phyloP scores from a whole-genome alignment of 2,113 vertebrate species.

The Origma solitaria region DNA sequence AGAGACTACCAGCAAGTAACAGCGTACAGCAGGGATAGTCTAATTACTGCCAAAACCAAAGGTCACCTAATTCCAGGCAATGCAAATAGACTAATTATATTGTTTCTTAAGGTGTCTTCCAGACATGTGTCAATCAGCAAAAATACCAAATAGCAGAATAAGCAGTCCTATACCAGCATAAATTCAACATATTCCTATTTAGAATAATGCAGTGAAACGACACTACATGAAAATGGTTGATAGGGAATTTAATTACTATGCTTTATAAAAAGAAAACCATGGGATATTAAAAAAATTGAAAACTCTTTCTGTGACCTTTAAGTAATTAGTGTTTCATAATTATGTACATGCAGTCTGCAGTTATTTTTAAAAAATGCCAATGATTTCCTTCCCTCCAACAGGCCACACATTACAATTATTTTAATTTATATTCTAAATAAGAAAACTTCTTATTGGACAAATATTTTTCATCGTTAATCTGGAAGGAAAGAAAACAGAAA shows the following conservation, averaged over 20 bases:
- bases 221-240: not conserved
- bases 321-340: constrained; percentile 36
- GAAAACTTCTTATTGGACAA: not conserved
- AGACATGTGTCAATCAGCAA: constrained; percentile 76
- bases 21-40: constrained; percentile 56
- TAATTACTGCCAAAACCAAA: constrained; percentile 89
- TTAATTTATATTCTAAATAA: not conserved
- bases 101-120: constrained; percentile 64
- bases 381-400: not conserved
- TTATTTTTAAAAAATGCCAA: not conserved
- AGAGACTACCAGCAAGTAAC: constrained; percentile 57
- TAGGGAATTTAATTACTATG: constrained; percentile 20
- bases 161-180: not conserved
- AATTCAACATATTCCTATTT: not conserved
- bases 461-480: not conserved
- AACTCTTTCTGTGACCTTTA: constrained; percentile 29
- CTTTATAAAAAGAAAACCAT: not conserved
- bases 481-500: not conserved
- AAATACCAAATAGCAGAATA: constrained; percentile 44
- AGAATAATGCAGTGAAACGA: not conserved
- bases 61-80: constrained; percentile 81
- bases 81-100: constrained; percentile 85
- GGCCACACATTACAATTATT: not conserved
- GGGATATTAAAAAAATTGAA: not conserved
- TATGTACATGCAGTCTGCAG: not conserved